Evolutionary conservation across 2,888 invertebrate genomes (phyloP).

Genomic region (Agonopterix arenella): DNA sequence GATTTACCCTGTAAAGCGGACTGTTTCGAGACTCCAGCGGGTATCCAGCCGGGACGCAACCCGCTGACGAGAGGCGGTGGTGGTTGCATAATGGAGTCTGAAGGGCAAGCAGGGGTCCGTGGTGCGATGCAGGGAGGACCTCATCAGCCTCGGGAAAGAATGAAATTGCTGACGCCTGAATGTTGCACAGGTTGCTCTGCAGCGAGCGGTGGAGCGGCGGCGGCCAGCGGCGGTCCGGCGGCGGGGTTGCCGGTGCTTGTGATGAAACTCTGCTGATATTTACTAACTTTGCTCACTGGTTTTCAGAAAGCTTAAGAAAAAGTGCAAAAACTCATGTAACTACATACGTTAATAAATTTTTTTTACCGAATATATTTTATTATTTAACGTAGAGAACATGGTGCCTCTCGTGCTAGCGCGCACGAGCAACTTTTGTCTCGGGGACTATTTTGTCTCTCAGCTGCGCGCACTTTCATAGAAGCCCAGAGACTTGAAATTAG

Average conservation of each 20-base stretch:
- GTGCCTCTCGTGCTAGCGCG: no score
- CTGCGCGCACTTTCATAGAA: no score
- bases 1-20: conserved; percentile 62
- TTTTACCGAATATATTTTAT: conserved; percentile 4
- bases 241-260: conserved; percentile 52
- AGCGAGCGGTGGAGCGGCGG: conserved; percentile 29
- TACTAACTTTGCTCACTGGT: conserved; percentile 9
- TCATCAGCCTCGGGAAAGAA: conserved; percentile 20
- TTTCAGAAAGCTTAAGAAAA: conserved; percentile 50
- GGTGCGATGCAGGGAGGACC: no score
- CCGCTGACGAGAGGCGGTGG: conserved; percentile 27
- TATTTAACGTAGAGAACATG: no score
- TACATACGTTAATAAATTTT: conserved; percentile 15
- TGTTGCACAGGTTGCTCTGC: conserved; percentile 59
- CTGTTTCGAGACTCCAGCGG: conserved; percentile 52
- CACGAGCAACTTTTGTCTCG: no score
- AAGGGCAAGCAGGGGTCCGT: conserved; percentile 2
- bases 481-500: no score
- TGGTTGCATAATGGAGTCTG: neutral
- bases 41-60: conserved; percentile 47
- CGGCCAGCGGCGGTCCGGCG: conserved; percentile 33
- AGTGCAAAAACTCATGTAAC: conserved; percentile 32
- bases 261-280: conserved; percentile 57
- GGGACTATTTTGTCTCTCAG: no score
- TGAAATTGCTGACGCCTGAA: conserved; percentile 43